Evolutionary conservation across 2,797 vertebrate species (phyloP).

Genomic region (Tadarida brasiliensis): DNA sequence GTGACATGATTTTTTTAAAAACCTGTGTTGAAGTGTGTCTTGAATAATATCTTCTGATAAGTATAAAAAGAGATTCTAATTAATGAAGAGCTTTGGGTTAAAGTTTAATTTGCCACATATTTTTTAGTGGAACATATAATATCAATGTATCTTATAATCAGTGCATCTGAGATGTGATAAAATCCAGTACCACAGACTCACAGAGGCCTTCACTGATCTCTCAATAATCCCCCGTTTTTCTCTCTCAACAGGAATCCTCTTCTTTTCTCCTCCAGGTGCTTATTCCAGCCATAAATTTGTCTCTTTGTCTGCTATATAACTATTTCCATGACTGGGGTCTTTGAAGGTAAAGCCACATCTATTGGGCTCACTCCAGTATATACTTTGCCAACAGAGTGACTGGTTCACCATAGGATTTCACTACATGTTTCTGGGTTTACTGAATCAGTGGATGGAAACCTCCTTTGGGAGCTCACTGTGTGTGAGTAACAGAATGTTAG

Average conservation of each 20-base stretch:
- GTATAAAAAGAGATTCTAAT: background rate
- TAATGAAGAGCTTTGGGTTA: conserved; percentile 26
- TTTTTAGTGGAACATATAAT: background rate
- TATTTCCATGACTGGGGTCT: background rate
- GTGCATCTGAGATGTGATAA: background rate
- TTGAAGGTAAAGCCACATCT: background rate
- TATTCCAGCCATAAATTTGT: background rate
- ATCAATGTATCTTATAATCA: background rate
- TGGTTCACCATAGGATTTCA: accelerated
- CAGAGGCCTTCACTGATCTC: background rate
- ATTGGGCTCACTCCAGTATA: background rate
- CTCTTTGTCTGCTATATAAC: background rate
- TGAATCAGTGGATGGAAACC: background rate
- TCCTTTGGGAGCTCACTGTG: background rate
- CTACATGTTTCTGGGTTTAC: accelerated
- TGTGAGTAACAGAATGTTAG: background rate
- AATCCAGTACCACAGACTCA: accelerated
- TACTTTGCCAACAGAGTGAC: background rate
- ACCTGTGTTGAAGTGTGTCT: background rate
- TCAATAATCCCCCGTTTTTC: background rate
- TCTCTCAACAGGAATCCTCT: background rate
- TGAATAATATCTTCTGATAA: conserved; percentile 42
- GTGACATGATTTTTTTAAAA: conserved; percentile 27
- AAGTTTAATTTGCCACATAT: background rate
- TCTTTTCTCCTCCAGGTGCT: background rate